A percentile compares a stretch with the other conserved stretches of the same genome.
These are phyloP conservation scores for Ceyx erithaca DNA, from an alignment of 2,797 vertebrate species.

Conservation along the genomic window DNA sequence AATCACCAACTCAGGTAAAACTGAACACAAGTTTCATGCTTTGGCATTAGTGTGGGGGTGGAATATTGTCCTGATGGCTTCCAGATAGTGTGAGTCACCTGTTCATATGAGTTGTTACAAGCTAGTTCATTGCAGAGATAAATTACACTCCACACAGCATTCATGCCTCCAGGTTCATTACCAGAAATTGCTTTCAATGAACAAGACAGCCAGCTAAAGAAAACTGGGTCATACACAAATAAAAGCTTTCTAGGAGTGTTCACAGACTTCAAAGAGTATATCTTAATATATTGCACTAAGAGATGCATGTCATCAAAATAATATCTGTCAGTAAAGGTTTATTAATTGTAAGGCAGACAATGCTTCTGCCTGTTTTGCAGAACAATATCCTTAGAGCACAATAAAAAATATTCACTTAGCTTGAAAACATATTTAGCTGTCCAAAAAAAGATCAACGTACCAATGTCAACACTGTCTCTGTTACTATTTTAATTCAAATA, in stretches of 20 bases:
- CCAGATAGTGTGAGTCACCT: background rate
- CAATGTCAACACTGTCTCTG: background rate
- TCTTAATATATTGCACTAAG: slow-evolving; percentile 10
- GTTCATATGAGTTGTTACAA: background rate
- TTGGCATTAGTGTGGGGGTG: background rate
- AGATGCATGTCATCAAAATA: slow-evolving; percentile 11
- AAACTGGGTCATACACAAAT: slow-evolving; percentile 8
- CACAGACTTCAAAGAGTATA: slow-evolving; percentile 25
- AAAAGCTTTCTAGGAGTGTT: slow-evolving; percentile 20
- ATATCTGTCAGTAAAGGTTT: background rate
- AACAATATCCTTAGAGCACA: background rate
- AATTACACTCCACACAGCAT: background rate
- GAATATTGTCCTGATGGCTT: background rate
- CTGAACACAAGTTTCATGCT: background rate
- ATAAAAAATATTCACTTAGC: background rate
- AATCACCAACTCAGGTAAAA: slow-evolving; percentile 90
- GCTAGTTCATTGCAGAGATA: background rate
- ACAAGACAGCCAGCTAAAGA: background rate
- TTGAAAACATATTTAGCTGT: background rate
- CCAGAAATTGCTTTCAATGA: slow-evolving; percentile 23
- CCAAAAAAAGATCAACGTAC: background rate
- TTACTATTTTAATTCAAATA: background rate
- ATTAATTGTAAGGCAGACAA: background rate
- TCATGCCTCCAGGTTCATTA: background rate
- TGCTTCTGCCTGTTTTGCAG: background rate